Evolutionary conservation across 2,797 vertebrate genomes (phyloP).

Genomic region (Sternotherus odoratus): DNA sequence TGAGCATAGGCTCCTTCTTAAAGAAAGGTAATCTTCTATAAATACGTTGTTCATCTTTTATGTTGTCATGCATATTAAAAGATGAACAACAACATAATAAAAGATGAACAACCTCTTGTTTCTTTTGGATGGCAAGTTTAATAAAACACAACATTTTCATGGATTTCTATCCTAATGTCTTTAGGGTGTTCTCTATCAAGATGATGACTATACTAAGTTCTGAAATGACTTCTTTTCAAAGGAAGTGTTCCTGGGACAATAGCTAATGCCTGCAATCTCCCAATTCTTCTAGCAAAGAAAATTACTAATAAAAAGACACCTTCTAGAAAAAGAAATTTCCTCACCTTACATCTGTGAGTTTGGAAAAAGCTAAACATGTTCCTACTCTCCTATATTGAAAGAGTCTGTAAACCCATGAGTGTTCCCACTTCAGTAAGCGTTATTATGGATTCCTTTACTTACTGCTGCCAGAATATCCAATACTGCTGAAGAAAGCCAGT

Average conservation of each 20-base stretch:
- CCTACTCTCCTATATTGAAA: neutral
- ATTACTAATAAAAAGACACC: neutral
- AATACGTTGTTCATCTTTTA: neutral
- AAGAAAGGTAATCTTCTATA: neutral
- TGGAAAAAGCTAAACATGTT: neutral
- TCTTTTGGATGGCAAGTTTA: neutral
- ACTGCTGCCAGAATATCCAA: neutral
- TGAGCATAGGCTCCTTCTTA: neutral
- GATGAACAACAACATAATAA: too few species aligned
- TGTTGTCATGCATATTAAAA: too few species aligned
- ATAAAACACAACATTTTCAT: neutral
- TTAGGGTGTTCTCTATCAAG: neutral
- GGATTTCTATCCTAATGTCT: neutral
- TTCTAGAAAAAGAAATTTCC: neutral
- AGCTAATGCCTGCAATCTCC: neutral
- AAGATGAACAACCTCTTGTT: neutral
- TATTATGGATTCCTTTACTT: neutral
- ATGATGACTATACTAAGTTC: neutral
- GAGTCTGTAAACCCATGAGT: neutral
- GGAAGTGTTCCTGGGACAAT: neutral
- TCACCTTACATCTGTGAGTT: neutral
- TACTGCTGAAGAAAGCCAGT: neutral
- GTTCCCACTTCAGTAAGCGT: neutral
- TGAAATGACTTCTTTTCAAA: neutral
- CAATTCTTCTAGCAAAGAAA: neutral